Percentiles rank a stretch among this genome's conserved stretches.
These are phyloP conservation scores for Eudasyphora cyanicolor DNA, from an alignment of 2,888 invertebrate genomes.

Conservation along the genomic window DNA sequence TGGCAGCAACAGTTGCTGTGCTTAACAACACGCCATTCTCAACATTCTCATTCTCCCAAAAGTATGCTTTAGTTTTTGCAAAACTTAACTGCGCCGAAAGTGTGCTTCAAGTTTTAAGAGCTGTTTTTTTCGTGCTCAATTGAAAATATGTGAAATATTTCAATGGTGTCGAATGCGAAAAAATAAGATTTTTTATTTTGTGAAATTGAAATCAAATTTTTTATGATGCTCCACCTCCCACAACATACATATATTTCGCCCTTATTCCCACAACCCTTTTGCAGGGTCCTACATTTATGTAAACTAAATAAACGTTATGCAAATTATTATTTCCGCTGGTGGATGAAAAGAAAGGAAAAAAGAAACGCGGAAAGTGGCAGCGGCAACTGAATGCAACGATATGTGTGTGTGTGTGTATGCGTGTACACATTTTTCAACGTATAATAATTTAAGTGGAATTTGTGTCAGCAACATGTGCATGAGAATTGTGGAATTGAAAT, in stretches of 20 bases:
- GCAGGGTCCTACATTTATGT: slow-evolving; percentile 11
- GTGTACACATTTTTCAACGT: too few relatives aligned
- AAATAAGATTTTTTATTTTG: not conserved
- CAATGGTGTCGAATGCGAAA: not conserved
- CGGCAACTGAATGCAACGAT: slow-evolving; percentile 13
- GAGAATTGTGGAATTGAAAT: not conserved
- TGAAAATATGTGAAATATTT: slow-evolving; percentile 17
- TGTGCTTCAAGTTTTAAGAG: not conserved
- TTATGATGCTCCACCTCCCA: too few relatives aligned
- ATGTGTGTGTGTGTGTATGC: too few relatives aligned
- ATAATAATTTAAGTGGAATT: slow-evolving; percentile 19
- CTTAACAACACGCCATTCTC: too few relatives aligned
- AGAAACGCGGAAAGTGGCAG: slow-evolving; percentile 5
- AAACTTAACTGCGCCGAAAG: not conserved
- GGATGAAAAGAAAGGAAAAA: not conserved
- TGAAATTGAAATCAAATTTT: slow-evolving; percentile 29
- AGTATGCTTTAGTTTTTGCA: slow-evolving; percentile 14
- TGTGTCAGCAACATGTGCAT: slow-evolving; percentile 43
- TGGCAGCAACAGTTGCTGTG: not conserved
- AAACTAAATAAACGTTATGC: slow-evolving; percentile 53
- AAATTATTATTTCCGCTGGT: slow-evolving; percentile 41
- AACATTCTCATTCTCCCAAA: not conserved
- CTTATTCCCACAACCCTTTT: not conserved
- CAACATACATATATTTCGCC: not conserved
- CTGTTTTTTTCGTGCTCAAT: not conserved